Base-by-base conservation (phyloP, 2,113 vertebrate genomes). In the Ptychochromis oligacanthus region DNA sequence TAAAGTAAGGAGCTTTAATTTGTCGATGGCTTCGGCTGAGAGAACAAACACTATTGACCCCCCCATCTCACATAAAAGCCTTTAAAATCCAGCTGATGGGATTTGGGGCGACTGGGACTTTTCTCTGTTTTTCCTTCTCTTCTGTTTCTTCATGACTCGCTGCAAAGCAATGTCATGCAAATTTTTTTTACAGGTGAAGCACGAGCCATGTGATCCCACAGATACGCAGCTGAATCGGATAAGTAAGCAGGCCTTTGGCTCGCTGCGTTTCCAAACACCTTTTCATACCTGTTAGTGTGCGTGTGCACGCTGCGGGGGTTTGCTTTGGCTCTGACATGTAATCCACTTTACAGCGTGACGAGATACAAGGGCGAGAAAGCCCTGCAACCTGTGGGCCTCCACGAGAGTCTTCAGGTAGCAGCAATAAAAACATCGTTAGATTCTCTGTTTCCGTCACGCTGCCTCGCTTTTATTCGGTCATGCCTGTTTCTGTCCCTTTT, bases 261-360 rank as follows among this genome's bases (percentile, higher is more conserved):
- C 26, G 4, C 61, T 81, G 80, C 18, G 22, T 65, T 49, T 77
- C 38, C 58, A 88, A 91, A 88, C 84, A 55, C 62, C 31, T 52
- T 46, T 74, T 81, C 75, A 89, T 46, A 88, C 77, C 82, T 76
- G 76, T 86, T 84, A 75, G 54, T 65, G 62, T 79, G 77, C 49
- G 24, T 77, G 84, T 75, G 24, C 7, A 6, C 67, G 40, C 65
- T 52, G 74, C 31, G 5, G 84, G 76, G 76, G 65, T 83, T 93
- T 92, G 83, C 58, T 86, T 93, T 82, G 90, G 90, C 90, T 92
- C 85, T 82, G 59, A 58, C 26, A 77, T 87, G 91, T 94, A 94
- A 95, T 95, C 94, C 88, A 31, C 89, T 95, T 93, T 93, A 28
- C 49, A 12, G 89, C 82, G 82, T 94, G 93, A 89, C 91, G 81